Base-by-base conservation (phyloP, 2,113 vertebrate species). In the Takifugu flavidus region DNA sequence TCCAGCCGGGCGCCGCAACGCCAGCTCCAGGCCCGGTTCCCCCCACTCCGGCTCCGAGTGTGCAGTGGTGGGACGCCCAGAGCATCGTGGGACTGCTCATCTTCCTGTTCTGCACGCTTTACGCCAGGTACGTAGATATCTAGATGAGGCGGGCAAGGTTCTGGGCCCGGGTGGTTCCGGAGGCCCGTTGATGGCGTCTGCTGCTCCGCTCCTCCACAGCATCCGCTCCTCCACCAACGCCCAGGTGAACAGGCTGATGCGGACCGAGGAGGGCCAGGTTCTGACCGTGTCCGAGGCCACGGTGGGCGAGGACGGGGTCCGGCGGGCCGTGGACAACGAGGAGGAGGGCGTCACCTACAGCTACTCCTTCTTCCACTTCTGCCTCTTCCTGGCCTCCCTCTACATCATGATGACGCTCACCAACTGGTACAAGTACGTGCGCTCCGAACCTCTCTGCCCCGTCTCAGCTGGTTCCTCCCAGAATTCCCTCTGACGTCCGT, bases 381-480 rank as follows among this genome's bases (percentile, higher is more conserved):
- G 92, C 86, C 92, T 98, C 31, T 53, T 90, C 5, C 87, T 98
- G 0, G 95, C 95, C 13, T 93, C 95, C 0, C 93, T 98, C 61
- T 94, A 98, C 87, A 91, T 96, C 83, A 98, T 97, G 96, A 98
- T 98, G 96, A 98, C 94, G 0, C 93, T 98, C 68, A 98, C 95
- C 74, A 96, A 95, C 89, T 98, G 95, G 95, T 98, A 95, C 90
- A 90, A 86, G 96, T 98, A 65, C 45, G 90, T 90, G 1, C 34
- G 5, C 34, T 39, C 34, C 34, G 20, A 60, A 61, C 56, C 4
- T 15, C 0, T 1, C 1, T 11, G 6, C 50, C 34, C 14, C 15
- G 46, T 14, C 3, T 31, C 39, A 4, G 10, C 7, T 0, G 0
- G 2, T 12, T 15, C 27, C 10, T 15, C 7, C 27, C 58, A 39